Evolutionary conservation across 2,113 vertebrate genomes (phyloP), one percentile per base, ranked within the genome.

Genomic region (Ophthalmotilapia sp.): DNA sequence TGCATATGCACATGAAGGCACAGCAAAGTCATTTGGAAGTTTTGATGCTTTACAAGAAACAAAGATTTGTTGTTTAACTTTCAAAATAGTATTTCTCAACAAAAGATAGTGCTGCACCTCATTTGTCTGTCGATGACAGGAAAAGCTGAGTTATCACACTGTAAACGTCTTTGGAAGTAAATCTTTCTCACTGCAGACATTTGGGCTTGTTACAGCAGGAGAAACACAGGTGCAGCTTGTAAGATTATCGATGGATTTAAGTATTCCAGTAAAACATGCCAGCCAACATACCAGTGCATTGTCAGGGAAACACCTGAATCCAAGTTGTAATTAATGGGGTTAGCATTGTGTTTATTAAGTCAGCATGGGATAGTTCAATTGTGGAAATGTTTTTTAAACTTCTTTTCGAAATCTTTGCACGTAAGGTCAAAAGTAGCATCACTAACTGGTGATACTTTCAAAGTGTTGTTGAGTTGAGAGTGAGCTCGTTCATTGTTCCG

Each of bases 151-250:
- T 21, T 79, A 79, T 79, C 11, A 17, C 62, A 86, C 31, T 9
- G 53, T 40, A 26, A 29, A 21, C 9, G 6, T 45, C 5, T 36
- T 79, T 47, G 19, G 15, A 79, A 40, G 51, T 80, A 33, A 54
- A 55, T 83, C 73, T n/a, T 10, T 15, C 31, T 81, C 10, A 31
- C 31, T n/a, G 60, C 47, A 70, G 54, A 70, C 81, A 45, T 85
- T 31, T 70, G n/a, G 31, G 19, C 82, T 40, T 70, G 82, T 70
- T 60, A 80, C 4, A 80, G 60, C 84, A 83, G 21, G 82, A 86
- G 49, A 73, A 56, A 49, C 51, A 70, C 85, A 84, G 79, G 79
- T 87, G 79, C 31, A 83, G 31, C 31, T 53, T 45, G 33, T 58
- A 13, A 53, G 36, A 81, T 73, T 54, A 79, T 51, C 5, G 2